Evolutionary conservation across 2,797 vertebrate species (phyloP), one percentile per base, ranked within the genome.

Genomic region (Dendrocincla fuliginosa): DNA sequence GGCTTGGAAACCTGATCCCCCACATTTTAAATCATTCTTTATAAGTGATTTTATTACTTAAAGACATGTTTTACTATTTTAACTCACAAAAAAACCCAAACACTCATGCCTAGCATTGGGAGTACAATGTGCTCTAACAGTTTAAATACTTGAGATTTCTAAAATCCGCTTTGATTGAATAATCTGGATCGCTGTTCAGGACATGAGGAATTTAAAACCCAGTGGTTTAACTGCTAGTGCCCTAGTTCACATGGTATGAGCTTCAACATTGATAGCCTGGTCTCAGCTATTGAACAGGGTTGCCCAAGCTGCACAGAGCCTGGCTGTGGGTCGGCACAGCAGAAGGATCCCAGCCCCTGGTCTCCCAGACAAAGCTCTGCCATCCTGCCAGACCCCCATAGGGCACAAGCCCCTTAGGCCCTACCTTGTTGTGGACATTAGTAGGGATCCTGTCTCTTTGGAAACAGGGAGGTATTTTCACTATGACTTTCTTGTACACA

Each of bases 121-220:
- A 76, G 42, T n/a, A 84, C 87, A 84, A 46, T 68, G 49, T 49
- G 27, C 2, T 8, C 60, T 87, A 90, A 74, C 56, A 79, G 57
- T 84, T 73, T 78, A 94, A 96, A 84, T 91, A 79, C 67, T 76
- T 84, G 24, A 70, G 37, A 74, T 88, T 87, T 93, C 76, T 23
- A 8, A 95, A 96, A 94, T 91, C 92, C 3, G 16, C 96, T 97
- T 96, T 94, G 73, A 88, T 61, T 65, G 73, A 93, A 53, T 94
- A 91, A 91, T 91, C 80, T 84, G 68, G 76, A 87, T 89, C 10
- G 0, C 46, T 33, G 74, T 23, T 95, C 64, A 88, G 74, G 87
- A 91, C 95, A 68, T 13, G 56, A 94, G 77, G 94, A 96, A 95
- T 95, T 91, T 95, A 84, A 96, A 96, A 32, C 60, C 56, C 42